Percentiles rank a stretch among this genome's conserved stretches.
Conservation (phyloP, 2,888 invertebrate genomes). For the Blastobasis lacticolella region DNA sequence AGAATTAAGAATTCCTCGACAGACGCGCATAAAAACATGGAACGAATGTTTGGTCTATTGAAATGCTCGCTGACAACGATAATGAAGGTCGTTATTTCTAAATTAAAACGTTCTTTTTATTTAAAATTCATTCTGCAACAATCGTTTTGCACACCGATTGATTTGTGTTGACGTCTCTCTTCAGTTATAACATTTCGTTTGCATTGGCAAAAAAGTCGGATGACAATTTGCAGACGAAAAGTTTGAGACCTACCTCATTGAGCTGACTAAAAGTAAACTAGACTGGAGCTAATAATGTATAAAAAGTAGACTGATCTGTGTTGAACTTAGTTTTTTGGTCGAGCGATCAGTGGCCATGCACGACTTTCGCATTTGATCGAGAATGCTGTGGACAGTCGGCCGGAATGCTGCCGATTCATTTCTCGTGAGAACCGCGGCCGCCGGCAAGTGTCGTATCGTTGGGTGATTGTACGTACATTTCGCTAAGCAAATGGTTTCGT, state of each 20-base stretch:
- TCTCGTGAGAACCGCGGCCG: conserved; percentile 65
- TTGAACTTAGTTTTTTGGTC: conserved; percentile 55
- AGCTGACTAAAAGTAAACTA: conserved; percentile 1
- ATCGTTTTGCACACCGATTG: not conserved
- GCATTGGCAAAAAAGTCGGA: no score
- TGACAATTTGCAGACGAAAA: not conserved
- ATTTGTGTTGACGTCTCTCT: no score
- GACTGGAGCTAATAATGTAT: conserved; percentile 25
- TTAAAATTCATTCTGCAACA: conserved; percentile 5
- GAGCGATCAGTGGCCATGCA: conserved; percentile 61
- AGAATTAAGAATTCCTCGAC: conserved; percentile 51
- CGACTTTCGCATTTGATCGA: conserved; percentile 64
- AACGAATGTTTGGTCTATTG: conserved; percentile 51
- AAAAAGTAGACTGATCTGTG: conserved; percentile 47
- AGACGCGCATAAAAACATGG: conserved; percentile 51
- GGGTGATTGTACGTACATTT: conserved; percentile 61
- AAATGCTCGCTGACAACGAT: conserved; percentile 40
- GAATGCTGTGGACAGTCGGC: conserved; percentile 53
- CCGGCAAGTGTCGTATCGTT: conserved; percentile 56
- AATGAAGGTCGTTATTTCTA: conserved; percentile 60
- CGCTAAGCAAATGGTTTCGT: conserved; percentile 65
- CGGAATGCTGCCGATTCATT: conserved; percentile 57
- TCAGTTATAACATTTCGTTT: no score
- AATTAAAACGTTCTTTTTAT: conserved; percentile 41
- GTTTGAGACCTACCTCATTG: conserved; percentile 1